Evolutionary conservation across 2,113 vertebrate species (phyloP).

Genomic region (Brevimyrus niger): DNA sequence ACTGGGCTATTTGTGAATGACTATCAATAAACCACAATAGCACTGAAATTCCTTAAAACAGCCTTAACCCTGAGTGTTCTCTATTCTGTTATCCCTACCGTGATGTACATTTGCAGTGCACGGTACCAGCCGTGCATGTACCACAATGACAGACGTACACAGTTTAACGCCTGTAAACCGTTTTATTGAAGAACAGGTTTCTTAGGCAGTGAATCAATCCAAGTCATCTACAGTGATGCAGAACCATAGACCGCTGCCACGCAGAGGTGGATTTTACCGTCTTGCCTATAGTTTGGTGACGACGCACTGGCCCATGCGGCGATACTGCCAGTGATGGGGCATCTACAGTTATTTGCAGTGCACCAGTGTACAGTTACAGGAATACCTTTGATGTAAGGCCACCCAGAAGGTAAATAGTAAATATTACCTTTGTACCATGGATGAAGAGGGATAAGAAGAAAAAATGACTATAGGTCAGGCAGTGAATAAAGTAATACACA

Average conservation of each 20-base stretch:
- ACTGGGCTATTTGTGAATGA: not conserved
- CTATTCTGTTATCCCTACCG: not conserved
- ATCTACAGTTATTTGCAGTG: not conserved
- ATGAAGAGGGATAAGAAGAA: not conserved
- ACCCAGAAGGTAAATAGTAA: not conserved
- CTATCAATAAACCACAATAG: not conserved
- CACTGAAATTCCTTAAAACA: not conserved
- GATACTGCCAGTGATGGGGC: not conserved
- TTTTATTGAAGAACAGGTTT: not conserved
- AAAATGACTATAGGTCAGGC: not conserved
- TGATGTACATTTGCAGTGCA: not conserved
- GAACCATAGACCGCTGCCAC: not conserved
- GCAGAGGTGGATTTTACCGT: not conserved
- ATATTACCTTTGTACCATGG: not conserved
- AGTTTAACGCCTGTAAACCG: not conserved
- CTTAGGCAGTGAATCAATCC: not conserved
- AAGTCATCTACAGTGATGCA: not conserved
- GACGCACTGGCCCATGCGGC: not conserved
- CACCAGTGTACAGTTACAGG: not conserved
- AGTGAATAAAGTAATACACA: not conserved
- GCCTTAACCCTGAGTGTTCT: not conserved
- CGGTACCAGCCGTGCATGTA: not conserved
- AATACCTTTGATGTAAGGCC: not conserved
- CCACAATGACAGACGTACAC: not conserved
- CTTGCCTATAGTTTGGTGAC: not conserved